Evolutionary conservation across 2,113 vertebrate genomes (phyloP), one percentile per base, ranked within the genome.

Genomic region (Dolichotis patagonum): DNA sequence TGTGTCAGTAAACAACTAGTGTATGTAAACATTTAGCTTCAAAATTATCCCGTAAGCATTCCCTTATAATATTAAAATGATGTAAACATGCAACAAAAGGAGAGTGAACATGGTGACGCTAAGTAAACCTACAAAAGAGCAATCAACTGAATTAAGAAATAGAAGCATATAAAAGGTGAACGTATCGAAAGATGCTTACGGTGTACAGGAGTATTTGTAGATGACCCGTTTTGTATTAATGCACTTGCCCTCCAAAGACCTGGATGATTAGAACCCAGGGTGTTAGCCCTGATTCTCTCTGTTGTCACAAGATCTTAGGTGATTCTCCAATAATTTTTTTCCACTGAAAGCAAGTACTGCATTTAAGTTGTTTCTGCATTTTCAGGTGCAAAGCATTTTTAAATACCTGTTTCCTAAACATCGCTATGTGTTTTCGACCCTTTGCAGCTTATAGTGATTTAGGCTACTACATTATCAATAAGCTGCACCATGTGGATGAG

Each of bases 401-500:
- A 73, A 49, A 7, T 12, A 1, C 9, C 38, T 16, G 52, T 89
- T 81, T 89, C 85, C 32, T 97, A 54, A 95, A 26, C 4, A 6
- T 14, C 0, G 1, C 52, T 14, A 0, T n/a, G 60, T 56, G 6
- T 49, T 30, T 63, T 54, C 95, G 80, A 96, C 80, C 97, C 49
- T 95, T 88, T 95, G 28, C 97, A 99, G 99, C 99, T 1, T 99
- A 99, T 82, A 99, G 99, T 3, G 99, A 99, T 92, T 96, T 99
- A 96, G 99, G 99, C 41, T 99, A 99, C 98, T 99, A 99, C 98
- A 99, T 99, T 95, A 99, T 99, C 98, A 99, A 99, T 97, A 99
- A 99, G 96, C 99, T 99, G 96, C 99, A 99, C 98, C 99, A 99
- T 94, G 99, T 99, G 98, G 99, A 99, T 67, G 99, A 99, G 52